Evolutionary conservation across 2,888 invertebrate genomes (phyloP).

Genomic region (Sinopyrophorus schimmeli): DNA sequence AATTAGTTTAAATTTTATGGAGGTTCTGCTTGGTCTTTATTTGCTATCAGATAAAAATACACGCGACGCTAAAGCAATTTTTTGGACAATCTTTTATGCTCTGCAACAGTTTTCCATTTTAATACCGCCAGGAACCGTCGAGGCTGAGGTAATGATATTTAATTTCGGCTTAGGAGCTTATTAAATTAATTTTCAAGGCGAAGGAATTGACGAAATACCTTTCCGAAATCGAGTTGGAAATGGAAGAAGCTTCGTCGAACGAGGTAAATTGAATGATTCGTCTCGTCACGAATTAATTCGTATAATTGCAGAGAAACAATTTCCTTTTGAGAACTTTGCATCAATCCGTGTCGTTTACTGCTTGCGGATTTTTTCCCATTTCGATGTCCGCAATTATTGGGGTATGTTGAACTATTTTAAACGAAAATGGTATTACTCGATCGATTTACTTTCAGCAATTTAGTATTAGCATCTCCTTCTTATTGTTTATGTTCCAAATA

Average conservation of each 20-base stretch:
- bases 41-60: constrained; percentile 3
- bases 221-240: constrained; percentile 17
- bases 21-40: constrained; percentile 22
- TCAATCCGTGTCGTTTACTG: constrained; percentile 32
- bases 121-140: constrained; percentile 18
- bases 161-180: too few relatives aligned
- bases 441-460: constrained; percentile 23
- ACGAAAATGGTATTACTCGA: neutral
- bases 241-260: constrained; percentile 18
- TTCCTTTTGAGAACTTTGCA: constrained; percentile 34
- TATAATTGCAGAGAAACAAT: constrained; percentile 34
- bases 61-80: constrained; percentile 12
- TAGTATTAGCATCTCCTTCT: constrained; percentile 22
- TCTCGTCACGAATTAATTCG: neutral
- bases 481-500: constrained; percentile 27
- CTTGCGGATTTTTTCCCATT: constrained; percentile 32
- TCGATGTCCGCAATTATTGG: constrained; percentile 34
- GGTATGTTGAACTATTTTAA: constrained; percentile 12
- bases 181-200: constrained; percentile 7
- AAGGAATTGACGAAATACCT: constrained; percentile 23
- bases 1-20: constrained; percentile 25
- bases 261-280: too few relatives aligned
- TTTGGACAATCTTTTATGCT: constrained; percentile 22
- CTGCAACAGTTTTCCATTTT: constrained; percentile 17
- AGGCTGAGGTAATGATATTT: constrained; percentile 11